Percentiles rank a stretch among this genome's conserved stretches.
These are phyloP conservation scores for Andrena praecox DNA, from an alignment of 2,888 invertebrate genomes.

Conservation along the genomic window DNA sequence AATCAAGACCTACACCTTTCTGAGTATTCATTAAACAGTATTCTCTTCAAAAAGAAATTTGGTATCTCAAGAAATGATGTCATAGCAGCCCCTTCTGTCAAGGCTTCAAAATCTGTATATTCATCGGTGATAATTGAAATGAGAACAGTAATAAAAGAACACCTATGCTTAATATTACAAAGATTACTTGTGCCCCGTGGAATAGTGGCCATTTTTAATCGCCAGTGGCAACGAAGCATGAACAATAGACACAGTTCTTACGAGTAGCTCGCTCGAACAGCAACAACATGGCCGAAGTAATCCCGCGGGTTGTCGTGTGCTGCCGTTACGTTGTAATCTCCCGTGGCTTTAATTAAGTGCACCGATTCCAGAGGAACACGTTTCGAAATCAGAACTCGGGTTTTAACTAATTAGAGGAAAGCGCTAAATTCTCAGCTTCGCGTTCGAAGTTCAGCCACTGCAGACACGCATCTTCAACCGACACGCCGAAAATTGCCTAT, in stretches of 20 bases:
- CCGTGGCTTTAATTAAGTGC: slow-evolving; percentile 23
- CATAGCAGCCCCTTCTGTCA: too few species aligned
- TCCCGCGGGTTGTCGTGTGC: neutral
- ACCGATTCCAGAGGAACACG: slow-evolving; percentile 7
- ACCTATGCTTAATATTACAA: neutral
- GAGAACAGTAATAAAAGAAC: too few species aligned
- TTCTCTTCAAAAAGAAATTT: too few species aligned
- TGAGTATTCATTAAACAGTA: too few species aligned
- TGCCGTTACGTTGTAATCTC: slow-evolving; percentile 11
- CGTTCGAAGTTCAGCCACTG: neutral
- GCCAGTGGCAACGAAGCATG: neutral
- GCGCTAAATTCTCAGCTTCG: neutral
- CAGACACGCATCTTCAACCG: neutral
- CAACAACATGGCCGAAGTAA: slow-evolving; percentile 16
- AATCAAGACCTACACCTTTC: too few species aligned
- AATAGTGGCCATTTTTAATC: neutral
- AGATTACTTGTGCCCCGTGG: neutral
- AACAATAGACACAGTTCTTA: neutral
- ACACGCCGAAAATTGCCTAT: too few species aligned
- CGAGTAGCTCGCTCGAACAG: neutral
- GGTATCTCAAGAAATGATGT: too few species aligned
- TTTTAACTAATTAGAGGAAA: slow-evolving; percentile 10
- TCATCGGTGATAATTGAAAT: too few species aligned
- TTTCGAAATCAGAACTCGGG: slow-evolving; percentile 14
- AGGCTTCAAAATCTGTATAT: too few species aligned